A percentile compares a stretch with the other conserved stretches of the same genome.
These are phyloP conservation scores for Calidris pygmaea DNA, from an alignment of 2,113 vertebrate species.

Conservation along the genomic window DNA sequence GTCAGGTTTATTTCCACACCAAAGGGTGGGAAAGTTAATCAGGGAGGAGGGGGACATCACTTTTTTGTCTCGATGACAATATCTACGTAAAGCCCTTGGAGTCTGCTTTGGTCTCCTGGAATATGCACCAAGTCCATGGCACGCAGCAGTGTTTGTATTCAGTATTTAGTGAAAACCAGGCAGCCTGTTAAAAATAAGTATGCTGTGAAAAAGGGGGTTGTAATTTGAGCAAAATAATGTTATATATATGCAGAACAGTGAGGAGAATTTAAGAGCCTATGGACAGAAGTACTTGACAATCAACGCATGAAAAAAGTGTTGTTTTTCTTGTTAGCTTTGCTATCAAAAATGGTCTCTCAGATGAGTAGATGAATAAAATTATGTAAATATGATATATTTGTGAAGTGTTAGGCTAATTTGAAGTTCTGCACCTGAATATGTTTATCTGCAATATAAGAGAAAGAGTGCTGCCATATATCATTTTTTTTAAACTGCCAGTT, in stretches of 20 bases:
- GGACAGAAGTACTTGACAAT: background rate
- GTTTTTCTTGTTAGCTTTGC: background rate
- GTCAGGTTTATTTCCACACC: constrained; percentile 8
- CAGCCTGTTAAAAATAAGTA: background rate
- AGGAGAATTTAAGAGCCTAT: background rate
- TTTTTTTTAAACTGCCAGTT: background rate
- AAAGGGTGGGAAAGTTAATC: background rate
- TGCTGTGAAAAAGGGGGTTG: background rate
- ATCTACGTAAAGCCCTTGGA: background rate
- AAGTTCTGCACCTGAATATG: background rate
- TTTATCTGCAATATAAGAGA: background rate
- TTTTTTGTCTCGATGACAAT: background rate
- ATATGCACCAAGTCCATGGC: background rate
- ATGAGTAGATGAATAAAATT: background rate
- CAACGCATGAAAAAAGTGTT: background rate
- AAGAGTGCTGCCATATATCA: background rate
- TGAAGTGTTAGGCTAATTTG: background rate
- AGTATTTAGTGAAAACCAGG: background rate
- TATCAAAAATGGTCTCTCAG: background rate
- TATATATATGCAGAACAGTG: background rate
- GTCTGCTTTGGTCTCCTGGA: background rate
- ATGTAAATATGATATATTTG: background rate
- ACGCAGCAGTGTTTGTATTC: background rate
- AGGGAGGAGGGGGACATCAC: background rate
- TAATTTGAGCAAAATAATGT: background rate